phyloP scores from a whole-genome alignment of 2,797 vertebrate species.

The Acestrorhynchus altus region DNA sequence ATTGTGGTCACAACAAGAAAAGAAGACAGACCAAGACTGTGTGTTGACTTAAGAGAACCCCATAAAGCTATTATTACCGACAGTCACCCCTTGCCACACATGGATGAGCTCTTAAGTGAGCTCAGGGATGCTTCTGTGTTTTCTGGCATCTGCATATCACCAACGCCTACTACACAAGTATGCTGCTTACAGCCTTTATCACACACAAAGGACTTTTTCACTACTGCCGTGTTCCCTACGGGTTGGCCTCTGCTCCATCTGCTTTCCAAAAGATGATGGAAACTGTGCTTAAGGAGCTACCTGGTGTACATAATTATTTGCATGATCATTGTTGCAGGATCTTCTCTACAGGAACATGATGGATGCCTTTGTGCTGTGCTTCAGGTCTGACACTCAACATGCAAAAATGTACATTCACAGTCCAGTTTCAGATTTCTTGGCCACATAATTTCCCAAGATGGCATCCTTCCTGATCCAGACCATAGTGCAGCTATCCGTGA shows the following conservation, averaged over 20 bases:
- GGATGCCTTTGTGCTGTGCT: too few species aligned
- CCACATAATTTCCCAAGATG: too few species aligned
- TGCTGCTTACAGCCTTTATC: constrained; percentile 14
- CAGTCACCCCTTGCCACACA: constrained; percentile 14
- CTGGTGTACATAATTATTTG: too few species aligned
- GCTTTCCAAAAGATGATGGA: constrained; percentile 54
- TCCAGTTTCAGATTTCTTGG: too few species aligned
- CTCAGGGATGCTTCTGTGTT: not conserved
- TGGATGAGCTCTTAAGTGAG: constrained; percentile 1
- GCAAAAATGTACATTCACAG: too few species aligned
- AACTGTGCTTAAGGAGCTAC: too few species aligned
- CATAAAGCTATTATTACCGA: constrained; percentile 33
- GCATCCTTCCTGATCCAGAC: too few species aligned
- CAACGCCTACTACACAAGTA: not conserved
- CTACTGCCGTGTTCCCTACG: constrained; percentile 1
- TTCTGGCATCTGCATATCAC: not conserved
- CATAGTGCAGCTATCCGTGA: too few species aligned
- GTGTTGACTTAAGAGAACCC: constrained; percentile 32
- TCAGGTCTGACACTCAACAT: too few species aligned
- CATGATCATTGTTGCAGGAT: too few species aligned
- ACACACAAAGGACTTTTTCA: constrained; percentile 20
- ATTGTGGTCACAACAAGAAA: constrained; percentile 26
- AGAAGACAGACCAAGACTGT: constrained; percentile 13
- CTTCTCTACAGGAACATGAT: too few species aligned
- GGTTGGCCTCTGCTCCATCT: constrained; percentile 34